Evolutionary conservation across 1,140 invertebrate genomes (phyloP).

Genomic region (Bombus confusus): DNA sequence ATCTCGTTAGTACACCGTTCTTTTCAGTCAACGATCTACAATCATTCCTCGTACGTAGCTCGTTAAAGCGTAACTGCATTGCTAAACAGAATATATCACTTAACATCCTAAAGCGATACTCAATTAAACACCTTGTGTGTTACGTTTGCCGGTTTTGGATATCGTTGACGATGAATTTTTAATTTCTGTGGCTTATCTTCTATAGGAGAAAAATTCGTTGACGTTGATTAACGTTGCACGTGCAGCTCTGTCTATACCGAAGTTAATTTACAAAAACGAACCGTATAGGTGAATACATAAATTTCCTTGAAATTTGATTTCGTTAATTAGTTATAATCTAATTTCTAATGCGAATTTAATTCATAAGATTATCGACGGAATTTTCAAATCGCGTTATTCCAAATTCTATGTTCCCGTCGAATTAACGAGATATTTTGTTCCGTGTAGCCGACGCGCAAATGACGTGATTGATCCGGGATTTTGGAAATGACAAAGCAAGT

Average conservation of each 20-base stretch:
- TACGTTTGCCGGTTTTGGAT: too few relatives aligned
- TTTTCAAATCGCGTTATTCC: background rate
- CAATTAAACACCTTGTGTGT: background rate
- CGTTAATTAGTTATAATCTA: background rate
- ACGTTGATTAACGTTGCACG: too few relatives aligned
- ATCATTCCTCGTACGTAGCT: background rate
- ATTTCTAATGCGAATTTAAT: background rate
- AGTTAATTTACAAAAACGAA: too few relatives aligned
- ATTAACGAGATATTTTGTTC: background rate
- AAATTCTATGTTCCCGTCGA: background rate
- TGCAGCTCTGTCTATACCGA: too few relatives aligned
- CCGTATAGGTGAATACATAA: background rate
- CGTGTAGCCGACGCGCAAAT: background rate
- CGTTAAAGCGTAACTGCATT: background rate
- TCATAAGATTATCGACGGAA: background rate
- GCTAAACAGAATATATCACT: background rate
- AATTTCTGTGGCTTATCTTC: too few relatives aligned
- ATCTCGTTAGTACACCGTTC: conserved; percentile 50
- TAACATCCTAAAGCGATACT: background rate
- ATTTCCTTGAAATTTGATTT: background rate
- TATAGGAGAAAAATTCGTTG: too few relatives aligned
- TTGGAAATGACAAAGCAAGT: background rate
- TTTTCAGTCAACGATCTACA: conserved; percentile 3
- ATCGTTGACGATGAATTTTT: too few relatives aligned
- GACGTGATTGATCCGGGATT: background rate